Evolutionary conservation across 2,113 vertebrate species (phyloP).

Genomic region (Chloroceryle aenea): DNA sequence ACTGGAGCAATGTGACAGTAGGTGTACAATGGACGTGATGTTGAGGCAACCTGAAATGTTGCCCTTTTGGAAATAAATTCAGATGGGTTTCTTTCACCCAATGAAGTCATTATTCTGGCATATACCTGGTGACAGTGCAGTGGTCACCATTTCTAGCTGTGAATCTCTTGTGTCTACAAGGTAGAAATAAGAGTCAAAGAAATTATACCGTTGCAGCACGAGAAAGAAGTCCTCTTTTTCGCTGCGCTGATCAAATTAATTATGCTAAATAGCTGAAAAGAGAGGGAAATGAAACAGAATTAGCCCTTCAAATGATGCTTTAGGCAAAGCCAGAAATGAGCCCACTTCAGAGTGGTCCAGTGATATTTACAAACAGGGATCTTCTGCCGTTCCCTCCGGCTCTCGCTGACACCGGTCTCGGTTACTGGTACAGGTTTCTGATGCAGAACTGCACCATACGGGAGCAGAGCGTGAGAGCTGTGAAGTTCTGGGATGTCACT

Average conservation of each 20-base stretch:
- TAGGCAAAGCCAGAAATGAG: slow-evolving; percentile 64
- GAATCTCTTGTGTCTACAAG: neutral
- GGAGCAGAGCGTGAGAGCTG: neutral
- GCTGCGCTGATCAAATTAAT: slow-evolving; percentile 84
- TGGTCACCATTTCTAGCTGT: neutral
- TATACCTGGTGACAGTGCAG: neutral
- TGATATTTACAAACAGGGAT: slow-evolving; percentile 50
- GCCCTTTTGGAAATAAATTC: neutral
- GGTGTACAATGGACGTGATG: neutral
- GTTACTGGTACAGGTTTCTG: neutral
- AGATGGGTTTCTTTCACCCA: neutral
- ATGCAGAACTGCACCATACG: neutral
- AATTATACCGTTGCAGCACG: slow-evolving; percentile 71
- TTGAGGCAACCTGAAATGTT: neutral
- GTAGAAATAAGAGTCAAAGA: slow-evolving; percentile 33
- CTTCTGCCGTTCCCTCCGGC: slow-evolving; percentile 3
- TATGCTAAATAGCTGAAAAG: slow-evolving; percentile 81
- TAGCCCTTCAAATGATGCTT: slow-evolving; percentile 64
- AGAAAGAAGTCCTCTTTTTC: slow-evolving; percentile 16
- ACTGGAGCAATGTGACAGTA: neutral
- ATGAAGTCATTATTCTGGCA: neutral
- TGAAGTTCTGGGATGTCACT: slow-evolving; percentile 4
- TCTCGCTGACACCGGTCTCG: neutral
- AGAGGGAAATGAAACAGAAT: slow-evolving; percentile 67
- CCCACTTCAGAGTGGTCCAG: slow-evolving; percentile 34